Evolutionary conservation across 2,888 invertebrate species (phyloP).

Genomic region (Lasioglossum leucozonium): DNA sequence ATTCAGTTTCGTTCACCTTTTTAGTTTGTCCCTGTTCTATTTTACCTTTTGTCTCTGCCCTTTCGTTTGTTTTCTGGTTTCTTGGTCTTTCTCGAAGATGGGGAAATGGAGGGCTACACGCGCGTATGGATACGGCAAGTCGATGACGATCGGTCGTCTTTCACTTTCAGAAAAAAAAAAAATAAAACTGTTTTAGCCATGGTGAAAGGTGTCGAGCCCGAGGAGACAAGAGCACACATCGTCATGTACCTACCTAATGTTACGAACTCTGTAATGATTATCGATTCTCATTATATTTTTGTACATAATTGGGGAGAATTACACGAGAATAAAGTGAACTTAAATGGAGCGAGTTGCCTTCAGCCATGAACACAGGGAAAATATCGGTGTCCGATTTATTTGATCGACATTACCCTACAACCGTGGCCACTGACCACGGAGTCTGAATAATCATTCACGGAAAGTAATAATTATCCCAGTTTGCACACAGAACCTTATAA

Average conservation of each 20-base stretch:
- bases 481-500: no score
- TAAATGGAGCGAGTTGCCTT: constrained; percentile 55
- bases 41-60: background rate
- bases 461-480: no score
- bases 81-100: constrained; percentile 12
- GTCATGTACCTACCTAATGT: constrained; percentile 79
- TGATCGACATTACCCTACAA: background rate
- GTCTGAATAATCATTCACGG: background rate
- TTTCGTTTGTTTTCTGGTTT: constrained; percentile 4
- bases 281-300: constrained; percentile 83
- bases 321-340: constrained; percentile 74
- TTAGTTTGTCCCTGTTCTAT: background rate
- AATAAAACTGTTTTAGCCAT: constrained; percentile 31
- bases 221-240: constrained; percentile 63
- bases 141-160: constrained; percentile 48
- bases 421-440: background rate
- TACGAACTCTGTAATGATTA: constrained; percentile 79
- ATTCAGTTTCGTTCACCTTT: background rate
- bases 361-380: constrained; percentile 53
- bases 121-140: constrained; percentile 12
- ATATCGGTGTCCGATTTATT: constrained; percentile 43
- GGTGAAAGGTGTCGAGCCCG: constrained; percentile 42
- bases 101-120: constrained; percentile 2
- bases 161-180: constrained; percentile 38
- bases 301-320: constrained; percentile 80